These are phyloP conservation scores for Rhegmatorhina hoffmannsi DNA, from an alignment of 2,113 vertebrate genomes.

Conservation along the genomic window DNA sequence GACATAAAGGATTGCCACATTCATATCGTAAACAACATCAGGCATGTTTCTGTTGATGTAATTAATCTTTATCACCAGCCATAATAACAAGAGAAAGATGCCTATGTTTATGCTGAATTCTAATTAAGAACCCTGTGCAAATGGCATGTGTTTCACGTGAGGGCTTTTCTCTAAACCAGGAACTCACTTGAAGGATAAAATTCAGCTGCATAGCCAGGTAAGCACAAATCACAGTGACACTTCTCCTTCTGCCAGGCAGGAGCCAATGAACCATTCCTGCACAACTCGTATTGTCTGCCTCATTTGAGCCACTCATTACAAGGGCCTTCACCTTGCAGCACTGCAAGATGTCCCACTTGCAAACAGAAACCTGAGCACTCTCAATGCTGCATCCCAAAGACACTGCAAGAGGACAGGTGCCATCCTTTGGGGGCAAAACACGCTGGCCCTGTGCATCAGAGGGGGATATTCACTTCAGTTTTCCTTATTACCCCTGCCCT, in stretches of 20 bases:
- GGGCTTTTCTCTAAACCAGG: neutral
- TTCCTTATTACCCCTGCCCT: neutral
- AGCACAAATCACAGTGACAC: neutral
- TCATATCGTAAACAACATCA: neutral
- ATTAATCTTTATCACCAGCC: neutral
- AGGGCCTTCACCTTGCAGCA: neutral
- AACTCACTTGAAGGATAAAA: neutral
- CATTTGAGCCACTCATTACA: neutral
- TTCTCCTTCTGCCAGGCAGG: neutral
- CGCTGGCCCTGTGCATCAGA: neutral
- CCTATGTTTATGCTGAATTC: neutral
- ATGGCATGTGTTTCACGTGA: neutral
- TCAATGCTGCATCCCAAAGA: neutral
- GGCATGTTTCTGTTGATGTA: neutral
- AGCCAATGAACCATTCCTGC: neutral
- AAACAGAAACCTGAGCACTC: neutral
- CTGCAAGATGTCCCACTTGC: neutral
- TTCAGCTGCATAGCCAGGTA: neutral
- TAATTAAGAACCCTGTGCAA: slow-evolving; percentile 6
- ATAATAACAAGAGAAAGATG: neutral
- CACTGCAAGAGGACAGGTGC: neutral
- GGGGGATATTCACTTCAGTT: neutral
- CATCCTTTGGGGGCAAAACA: neutral
- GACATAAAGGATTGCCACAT: neutral
- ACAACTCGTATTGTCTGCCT: neutral